These are phyloP conservation scores for Himalopsyche kuldschensis DNA, from an alignment of 2,888 invertebrate species.

Conservation along the genomic window DNA sequence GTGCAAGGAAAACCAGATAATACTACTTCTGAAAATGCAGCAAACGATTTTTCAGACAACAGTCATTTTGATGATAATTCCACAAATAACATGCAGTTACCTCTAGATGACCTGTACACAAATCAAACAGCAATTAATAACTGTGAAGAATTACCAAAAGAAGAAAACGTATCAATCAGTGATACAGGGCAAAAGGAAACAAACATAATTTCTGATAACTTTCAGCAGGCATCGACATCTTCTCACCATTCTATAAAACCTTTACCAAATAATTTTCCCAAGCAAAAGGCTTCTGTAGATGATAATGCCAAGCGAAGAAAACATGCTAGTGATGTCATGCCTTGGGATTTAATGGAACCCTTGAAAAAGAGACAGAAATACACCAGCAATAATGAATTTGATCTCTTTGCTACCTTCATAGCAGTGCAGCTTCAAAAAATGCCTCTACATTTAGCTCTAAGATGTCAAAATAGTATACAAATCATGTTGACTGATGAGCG, in stretches of 20 bases:
- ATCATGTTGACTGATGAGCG: background rate
- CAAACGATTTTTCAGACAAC: background rate
- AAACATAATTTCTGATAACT: background rate
- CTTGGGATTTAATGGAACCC: background rate
- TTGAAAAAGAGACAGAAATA: background rate
- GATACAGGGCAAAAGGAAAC: background rate
- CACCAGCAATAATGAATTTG: background rate
- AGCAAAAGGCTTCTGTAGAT: background rate
- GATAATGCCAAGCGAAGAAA: background rate
- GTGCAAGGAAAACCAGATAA: background rate
- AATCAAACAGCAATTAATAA: background rate
- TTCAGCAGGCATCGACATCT: background rate
- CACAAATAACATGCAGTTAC: background rate
- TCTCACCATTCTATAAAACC: background rate
- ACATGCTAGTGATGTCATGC: background rate
- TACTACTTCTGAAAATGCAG: background rate
- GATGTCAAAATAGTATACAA: background rate
- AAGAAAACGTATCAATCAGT: background rate
- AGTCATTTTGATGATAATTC: background rate
- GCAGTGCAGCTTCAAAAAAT: background rate
- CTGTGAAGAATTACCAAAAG: background rate
- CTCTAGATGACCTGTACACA: background rate
- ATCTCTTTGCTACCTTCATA: background rate
- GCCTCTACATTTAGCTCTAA: background rate
- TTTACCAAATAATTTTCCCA: background rate